Percentiles rank a stretch among this genome's conserved stretches.
Evolutionary conservation across 2,888 invertebrate species (phyloP).

Genomic region (Cataglyphis cursor): DNA sequence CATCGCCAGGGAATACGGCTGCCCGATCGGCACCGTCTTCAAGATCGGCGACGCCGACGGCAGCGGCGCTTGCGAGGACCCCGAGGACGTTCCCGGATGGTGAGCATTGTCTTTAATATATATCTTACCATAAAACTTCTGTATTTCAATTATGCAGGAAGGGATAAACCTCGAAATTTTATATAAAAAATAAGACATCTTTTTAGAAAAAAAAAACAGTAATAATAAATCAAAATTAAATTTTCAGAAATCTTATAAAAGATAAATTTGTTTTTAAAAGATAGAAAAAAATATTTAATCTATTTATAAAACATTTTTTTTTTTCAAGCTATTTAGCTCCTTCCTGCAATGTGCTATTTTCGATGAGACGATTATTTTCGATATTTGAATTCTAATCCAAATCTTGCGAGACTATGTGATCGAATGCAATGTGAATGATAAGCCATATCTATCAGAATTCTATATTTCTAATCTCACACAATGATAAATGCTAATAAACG

Average conservation of each 20-base stretch:
- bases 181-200: neutral
- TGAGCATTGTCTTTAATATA: constrained; percentile 88
- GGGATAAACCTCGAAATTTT: neutral
- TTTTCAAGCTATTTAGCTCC: neutral
- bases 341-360: constrained; percentile 1
- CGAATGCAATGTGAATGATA: constrained; percentile 10
- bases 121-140: neutral
- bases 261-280: neutral
- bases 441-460: neutral
- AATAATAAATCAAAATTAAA: neutral
- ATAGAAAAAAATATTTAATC: neutral
- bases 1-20: constrained; percentile 96
- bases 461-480: neutral
- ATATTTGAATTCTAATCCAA: neutral
- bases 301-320: neutral
- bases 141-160: neutral
- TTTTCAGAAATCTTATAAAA: neutral
- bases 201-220: neutral
- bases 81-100: constrained; percentile 98
- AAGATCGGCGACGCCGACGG: constrained; percentile 97
- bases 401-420: neutral
- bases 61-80: constrained; percentile 97
- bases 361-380: neutral
- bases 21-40: constrained; percentile 98
- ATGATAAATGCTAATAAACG: constrained; percentile 1